phyloP scores from a whole-genome alignment of 2,113 vertebrate species.

The Xiphorhynchus elegans region DNA sequence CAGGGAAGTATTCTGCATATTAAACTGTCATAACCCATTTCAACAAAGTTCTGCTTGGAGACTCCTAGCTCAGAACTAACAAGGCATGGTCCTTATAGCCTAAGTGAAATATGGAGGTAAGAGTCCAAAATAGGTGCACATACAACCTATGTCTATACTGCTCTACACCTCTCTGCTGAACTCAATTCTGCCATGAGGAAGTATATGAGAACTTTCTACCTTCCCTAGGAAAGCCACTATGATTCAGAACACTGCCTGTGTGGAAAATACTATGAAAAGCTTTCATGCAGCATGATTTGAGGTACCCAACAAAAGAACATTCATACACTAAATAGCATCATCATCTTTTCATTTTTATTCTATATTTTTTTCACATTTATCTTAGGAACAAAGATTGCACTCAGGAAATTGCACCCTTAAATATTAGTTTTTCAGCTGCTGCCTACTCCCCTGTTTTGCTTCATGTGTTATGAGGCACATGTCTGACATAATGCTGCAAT shows the following conservation, averaged over 20 bases:
- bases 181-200: neutral
- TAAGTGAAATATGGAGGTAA: neutral
- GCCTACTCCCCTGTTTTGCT: neutral
- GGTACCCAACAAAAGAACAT: neutral
- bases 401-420: neutral
- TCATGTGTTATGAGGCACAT: neutral
- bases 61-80: neutral
- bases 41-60: neutral
- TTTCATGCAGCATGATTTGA: neutral
- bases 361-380: neutral
- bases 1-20: neutral
- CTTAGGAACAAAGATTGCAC: neutral
- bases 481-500: neutral
- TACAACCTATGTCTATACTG: neutral
- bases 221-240: neutral
- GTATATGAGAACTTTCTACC: neutral
- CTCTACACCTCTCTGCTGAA: neutral
- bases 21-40: neutral
- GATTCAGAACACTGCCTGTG: neutral
- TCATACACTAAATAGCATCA: neutral
- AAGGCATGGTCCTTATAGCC: neutral
- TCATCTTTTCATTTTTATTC: neutral
- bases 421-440: constrained; percentile 19
- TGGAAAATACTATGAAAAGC: neutral
- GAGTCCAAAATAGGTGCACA: neutral